phyloP scores from a whole-genome alignment of 2,888 invertebrate genomes.

The Acleris emargana region DNA sequence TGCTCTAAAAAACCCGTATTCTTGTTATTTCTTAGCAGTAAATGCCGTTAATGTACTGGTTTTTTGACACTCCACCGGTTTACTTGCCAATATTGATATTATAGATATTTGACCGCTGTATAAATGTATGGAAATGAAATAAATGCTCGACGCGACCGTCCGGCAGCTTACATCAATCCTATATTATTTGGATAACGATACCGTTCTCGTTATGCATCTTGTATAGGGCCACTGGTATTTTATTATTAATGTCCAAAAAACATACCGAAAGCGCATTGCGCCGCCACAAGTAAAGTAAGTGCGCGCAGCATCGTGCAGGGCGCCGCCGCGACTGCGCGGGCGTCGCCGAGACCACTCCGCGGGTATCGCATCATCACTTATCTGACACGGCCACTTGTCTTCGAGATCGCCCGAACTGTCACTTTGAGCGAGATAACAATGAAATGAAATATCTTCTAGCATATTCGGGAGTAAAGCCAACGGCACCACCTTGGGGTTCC shows the following conservation, averaged over 20 bases:
- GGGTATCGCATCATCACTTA: not conserved
- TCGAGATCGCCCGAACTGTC: not conserved
- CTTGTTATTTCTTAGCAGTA: too few relatives aligned
- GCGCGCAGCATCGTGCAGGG: not conserved
- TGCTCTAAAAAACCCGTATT: not conserved
- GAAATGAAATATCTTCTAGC: not conserved
- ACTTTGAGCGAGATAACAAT: not conserved
- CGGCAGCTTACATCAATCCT: too few relatives aligned
- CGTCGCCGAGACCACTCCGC: not conserved
- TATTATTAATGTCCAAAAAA: not conserved
- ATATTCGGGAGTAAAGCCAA: not conserved
- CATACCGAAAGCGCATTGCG: not conserved
- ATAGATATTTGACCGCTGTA: too few relatives aligned
- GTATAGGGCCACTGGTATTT: too few relatives aligned
- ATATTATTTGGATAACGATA: too few relatives aligned
- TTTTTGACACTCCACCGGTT: too few relatives aligned
- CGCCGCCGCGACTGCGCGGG: not conserved
- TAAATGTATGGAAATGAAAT: too few relatives aligned
- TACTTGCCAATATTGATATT: too few relatives aligned
- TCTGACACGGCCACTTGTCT: not conserved
- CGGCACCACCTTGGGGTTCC: too few relatives aligned
- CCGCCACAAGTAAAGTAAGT: not conserved
- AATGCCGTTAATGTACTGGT: too few relatives aligned
- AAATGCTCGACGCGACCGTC: too few relatives aligned
- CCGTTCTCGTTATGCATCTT: too few relatives aligned